Evolutionary conservation across 2,113 vertebrate species (phyloP).

Genomic region (Lipotes vexillifer): DNA sequence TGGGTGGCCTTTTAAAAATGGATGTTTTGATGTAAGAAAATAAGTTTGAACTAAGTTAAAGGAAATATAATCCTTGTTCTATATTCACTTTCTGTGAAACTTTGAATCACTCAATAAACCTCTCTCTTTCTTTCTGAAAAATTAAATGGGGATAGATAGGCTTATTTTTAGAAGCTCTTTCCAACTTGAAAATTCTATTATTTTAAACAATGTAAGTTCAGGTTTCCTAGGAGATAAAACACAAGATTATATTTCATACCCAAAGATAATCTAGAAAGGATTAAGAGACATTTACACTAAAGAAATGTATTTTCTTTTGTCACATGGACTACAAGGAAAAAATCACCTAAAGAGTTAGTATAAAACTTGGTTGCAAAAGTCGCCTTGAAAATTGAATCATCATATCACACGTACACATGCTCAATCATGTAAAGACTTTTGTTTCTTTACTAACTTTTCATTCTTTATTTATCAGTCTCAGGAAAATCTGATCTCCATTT

Average conservation of each 20-base stretch:
- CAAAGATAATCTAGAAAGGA: background rate
- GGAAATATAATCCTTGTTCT: background rate
- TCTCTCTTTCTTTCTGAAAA: background rate
- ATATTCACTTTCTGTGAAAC: background rate
- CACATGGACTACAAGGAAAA: background rate
- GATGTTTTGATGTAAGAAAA: background rate
- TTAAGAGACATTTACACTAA: background rate
- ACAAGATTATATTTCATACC: background rate
- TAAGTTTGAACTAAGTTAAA: background rate
- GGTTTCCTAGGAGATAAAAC: background rate
- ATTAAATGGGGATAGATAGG: background rate
- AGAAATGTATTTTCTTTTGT: background rate
- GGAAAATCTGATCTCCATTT: background rate
- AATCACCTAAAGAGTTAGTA: background rate
- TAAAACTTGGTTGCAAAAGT: background rate
- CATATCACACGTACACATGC: accelerated
- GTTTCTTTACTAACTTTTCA: accelerated
- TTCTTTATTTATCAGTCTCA: too few relatives aligned
- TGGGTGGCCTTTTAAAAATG: background rate
- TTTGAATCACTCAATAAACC: background rate
- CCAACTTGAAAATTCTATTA: background rate
- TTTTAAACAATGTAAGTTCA: background rate
- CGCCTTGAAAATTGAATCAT: background rate
- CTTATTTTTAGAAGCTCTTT: background rate
- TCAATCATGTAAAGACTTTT: background rate